These are phyloP conservation scores for Biston stratarius DNA, from an alignment of 2,888 invertebrate species.

Conservation along the genomic window DNA sequence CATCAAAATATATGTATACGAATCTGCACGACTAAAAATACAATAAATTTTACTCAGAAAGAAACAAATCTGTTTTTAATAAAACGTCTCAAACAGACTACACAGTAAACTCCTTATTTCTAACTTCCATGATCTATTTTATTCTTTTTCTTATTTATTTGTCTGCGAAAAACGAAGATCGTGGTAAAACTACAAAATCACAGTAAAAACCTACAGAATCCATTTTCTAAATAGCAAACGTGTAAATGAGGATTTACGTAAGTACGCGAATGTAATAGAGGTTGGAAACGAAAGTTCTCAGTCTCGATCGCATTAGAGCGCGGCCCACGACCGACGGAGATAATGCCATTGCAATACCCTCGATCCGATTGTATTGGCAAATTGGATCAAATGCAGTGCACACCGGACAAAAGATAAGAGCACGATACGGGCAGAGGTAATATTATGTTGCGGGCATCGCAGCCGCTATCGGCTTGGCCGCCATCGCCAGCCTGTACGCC, in stretches of 20 bases:
- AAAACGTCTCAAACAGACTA: not conserved
- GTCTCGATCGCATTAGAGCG: slow-evolving; percentile 75
- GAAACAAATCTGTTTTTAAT: not conserved
- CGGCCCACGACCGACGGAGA: slow-evolving; percentile 70
- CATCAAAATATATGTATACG: not conserved
- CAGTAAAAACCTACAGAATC: slow-evolving; percentile 22
- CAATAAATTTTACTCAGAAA: not conserved
- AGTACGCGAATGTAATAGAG: slow-evolving; percentile 51
- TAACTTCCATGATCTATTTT: slow-evolving; percentile 8
- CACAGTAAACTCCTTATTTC: not conserved
- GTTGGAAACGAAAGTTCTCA: slow-evolving; percentile 69
- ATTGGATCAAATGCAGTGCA: slow-evolving; percentile 87
- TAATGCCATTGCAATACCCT: slow-evolving; percentile 84
- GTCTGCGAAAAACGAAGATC: slow-evolving; percentile 9
- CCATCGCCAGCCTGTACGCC: slow-evolving; percentile 46
- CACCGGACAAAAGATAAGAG: slow-evolving; percentile 83
- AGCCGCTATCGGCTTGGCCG: slow-evolving; percentile 53
- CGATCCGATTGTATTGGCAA: slow-evolving; percentile 86
- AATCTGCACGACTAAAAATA: not conserved
- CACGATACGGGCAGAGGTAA: slow-evolving; percentile 70
- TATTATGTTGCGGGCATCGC: slow-evolving; percentile 75
- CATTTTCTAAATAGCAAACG: slow-evolving; percentile 44
- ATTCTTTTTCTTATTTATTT: slow-evolving; percentile 13
- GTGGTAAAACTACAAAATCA: slow-evolving; percentile 19
- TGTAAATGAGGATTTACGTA: slow-evolving; percentile 43